Percentiles rank a stretch among this genome's conserved stretches.
These are phyloP conservation scores for Bugulina stolonifera DNA, from an alignment of 2,888 invertebrate genomes.

Conservation along the genomic window DNA sequence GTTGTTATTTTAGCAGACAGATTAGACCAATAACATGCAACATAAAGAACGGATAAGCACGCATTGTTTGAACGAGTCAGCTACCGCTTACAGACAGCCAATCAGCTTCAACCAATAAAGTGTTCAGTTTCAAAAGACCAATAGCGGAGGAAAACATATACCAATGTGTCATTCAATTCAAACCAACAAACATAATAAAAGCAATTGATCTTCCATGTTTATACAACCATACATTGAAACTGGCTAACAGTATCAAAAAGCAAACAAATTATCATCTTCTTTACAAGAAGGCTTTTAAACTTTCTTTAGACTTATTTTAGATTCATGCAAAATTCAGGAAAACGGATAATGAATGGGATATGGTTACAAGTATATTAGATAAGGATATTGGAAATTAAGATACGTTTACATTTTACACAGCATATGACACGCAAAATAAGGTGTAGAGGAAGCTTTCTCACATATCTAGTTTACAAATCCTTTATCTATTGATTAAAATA, in stretches of 20 bases:
- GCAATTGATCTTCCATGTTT: slow-evolving; percentile 15
- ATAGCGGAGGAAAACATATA: not conserved
- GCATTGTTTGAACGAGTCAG: slow-evolving; percentile 5
- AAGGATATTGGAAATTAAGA: slow-evolving; percentile 22
- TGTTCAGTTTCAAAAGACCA: slow-evolving; percentile 5
- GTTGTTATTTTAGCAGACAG: slow-evolving; percentile 24
- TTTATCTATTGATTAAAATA: not conserved
- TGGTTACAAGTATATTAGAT: not conserved
- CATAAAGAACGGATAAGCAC: not conserved
- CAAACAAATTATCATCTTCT: slow-evolving; percentile 22
- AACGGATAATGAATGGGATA: slow-evolving; percentile 9
- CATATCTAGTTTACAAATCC: slow-evolving; percentile 22
- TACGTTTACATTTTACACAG: slow-evolving; percentile 24
- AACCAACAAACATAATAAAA: slow-evolving; percentile 22
- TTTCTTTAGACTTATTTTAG: slow-evolving; percentile 20
- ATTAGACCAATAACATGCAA: slow-evolving; percentile 20
- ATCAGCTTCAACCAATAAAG: slow-evolving; percentile 14
- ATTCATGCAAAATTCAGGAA: slow-evolving; percentile 22
- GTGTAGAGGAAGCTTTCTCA: slow-evolving; percentile 1
- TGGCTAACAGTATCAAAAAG: slow-evolving; percentile 24
- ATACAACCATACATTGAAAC: not conserved
- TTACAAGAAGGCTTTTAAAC: slow-evolving; percentile 7
- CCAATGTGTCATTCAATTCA: slow-evolving; percentile 26
- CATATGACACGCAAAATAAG: slow-evolving; percentile 17
- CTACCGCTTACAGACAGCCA: not conserved